Evolutionary conservation across 2,113 vertebrate species (phyloP), one percentile per base, ranked within the genome.

Genomic region (Phaethornis superciliosus): DNA sequence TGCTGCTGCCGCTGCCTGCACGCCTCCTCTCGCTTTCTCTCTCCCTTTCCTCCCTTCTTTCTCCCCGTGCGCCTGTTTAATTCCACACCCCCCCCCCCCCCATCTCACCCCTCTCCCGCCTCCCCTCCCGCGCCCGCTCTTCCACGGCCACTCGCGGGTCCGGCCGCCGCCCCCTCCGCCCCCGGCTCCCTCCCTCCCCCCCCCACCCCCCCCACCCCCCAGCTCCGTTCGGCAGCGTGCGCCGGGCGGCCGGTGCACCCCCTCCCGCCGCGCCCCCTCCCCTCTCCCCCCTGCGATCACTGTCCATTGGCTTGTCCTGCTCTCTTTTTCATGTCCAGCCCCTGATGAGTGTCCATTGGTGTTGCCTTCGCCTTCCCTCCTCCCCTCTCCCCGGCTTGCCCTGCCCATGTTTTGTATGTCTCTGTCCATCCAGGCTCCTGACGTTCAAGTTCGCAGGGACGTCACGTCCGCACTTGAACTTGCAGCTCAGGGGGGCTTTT

Each of bases 391-490:
- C 98, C 98, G 97, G 98, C 98, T 98, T 96, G 99, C 98, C 99
- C 99, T 99, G 99, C 99, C 99, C 98, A 99, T 99, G 99, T 99
- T 99, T 98, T 99, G 98, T 99, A 98, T 99, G 99, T 99, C 99
- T 98, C 98, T 99, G 99, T 99, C 99, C 99, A 99, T 99, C 99
- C 99, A 98, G 98, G 96, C 98, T 98, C 98, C 99, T 99, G 99
- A 99, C 99, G 99, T 99, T 99, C 99, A 99, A 99, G 99, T 99
- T 99, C 99, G 99, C 98, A 98, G 98, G 99, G 99, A 99, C 99
- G 99, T 99, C 99, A 99, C 99, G 99, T 99, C 99, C 99, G 99
- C 99, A 99, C 99, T 99, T 99, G 99, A 99, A 99, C 99, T 99
- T 99, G 99, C 98, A 98, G 99, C 99, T 99, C 98, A 98, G 98